phyloP scores from a whole-genome alignment of 2,797 vertebrate genomes.

The Phaenicophaeus curvirostris region DNA sequence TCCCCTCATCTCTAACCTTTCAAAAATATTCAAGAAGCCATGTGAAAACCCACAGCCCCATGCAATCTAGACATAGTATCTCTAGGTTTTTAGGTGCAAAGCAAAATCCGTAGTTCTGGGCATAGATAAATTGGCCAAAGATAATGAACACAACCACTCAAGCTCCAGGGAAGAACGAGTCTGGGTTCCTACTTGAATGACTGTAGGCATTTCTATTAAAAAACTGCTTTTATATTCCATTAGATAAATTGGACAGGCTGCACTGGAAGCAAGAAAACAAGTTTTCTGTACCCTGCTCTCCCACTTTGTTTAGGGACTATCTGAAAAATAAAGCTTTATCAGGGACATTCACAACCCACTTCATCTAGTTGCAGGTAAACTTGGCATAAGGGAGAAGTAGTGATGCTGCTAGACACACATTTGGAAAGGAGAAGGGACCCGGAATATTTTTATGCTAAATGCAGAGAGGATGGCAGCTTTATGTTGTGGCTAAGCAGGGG shows the following conservation, averaged over 20 bases:
- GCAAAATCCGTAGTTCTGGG: background rate
- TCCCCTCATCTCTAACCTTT: constrained; percentile 6
- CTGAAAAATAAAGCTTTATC: background rate
- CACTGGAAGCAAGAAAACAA: background rate
- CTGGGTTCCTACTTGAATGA: background rate
- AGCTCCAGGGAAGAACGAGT: background rate
- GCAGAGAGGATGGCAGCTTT: background rate
- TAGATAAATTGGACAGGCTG: background rate
- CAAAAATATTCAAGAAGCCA: background rate
- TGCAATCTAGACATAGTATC: background rate
- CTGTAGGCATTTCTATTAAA: background rate
- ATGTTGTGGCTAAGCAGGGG: background rate
- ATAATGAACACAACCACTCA: fast-evolving
- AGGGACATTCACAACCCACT: background rate
- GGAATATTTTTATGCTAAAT: background rate
- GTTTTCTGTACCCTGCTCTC: background rate
- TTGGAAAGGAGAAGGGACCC: background rate
- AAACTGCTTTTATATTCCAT: background rate
- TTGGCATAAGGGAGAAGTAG: background rate
- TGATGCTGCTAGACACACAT: background rate
- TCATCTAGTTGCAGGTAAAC: background rate
- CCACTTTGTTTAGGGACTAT: fast-evolving
- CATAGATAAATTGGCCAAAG: background rate
- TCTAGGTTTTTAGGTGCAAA: background rate
- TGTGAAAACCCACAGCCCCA: background rate